Base-by-base conservation (phyloP, 1,140 invertebrate species). In the Oppia nitens region DNA sequence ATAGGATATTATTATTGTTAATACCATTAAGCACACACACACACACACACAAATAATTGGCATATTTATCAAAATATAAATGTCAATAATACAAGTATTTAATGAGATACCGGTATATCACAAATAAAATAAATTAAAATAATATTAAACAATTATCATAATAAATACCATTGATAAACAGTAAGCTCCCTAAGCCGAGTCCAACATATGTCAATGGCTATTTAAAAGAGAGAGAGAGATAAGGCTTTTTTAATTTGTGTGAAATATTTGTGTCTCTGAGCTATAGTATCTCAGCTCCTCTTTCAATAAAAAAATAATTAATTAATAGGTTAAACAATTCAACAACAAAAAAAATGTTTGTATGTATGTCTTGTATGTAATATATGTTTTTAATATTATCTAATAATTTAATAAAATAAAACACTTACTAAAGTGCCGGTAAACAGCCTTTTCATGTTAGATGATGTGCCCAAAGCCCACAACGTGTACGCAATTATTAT, bases 381-480 rank as follows among this genome's bases (percentile, higher is more conserved):
- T n/a, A n/a, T n/a, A n/a, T n/a, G n/a, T n/a, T n/a, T n/a, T n/a
- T n/a, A n/a, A n/a, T n/a, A n/a, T n/a, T n/a, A n/a, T n/a, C n/a
- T n/a, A n/a, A n/a, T n/a, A n/a, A n/a, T n/a, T n/a, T n/a, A 21
- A 27, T 55, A n/a, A 57, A 25, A 61, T 47, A 23, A 53, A 28
- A 21, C 61, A 23, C 67, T 68, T 64, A 74, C 73, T 69, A 73
- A 62, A 1, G 67, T 71, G 49, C 73, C 73, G 26, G 69, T 68
- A 61, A 73, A 66, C 59, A 74, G 73, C 32, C 68, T 64, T n/a
- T 66, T 67, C 6, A 72, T 65, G 12, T 70, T 69, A 20, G 71
- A 67, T 4, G 73, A 73, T 24, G 73, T 73, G 24, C 70, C 70
- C 23, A 74, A 63, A 28, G 73, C 66, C 73, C 73, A 74, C n/a